A percentile compares a stretch with the other conserved stretches of the same genome.
Conservation (phyloP, 1,140 invertebrate genomes). For the Harlomillsia oculata region DNA sequence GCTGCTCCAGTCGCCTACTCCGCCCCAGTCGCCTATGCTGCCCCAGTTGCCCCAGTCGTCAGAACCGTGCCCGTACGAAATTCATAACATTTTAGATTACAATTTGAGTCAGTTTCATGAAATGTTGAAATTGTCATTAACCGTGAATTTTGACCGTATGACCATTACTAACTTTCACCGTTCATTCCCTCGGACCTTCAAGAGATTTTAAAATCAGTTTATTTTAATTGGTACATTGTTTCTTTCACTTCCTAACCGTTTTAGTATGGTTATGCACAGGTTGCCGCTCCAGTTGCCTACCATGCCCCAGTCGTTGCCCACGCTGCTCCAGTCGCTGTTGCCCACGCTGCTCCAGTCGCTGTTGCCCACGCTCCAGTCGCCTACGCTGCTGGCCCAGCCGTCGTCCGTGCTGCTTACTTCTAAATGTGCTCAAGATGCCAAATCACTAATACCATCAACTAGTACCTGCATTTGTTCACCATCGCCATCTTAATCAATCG, state of each 20-base stretch:
- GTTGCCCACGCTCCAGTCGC: not conserved
- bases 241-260: not conserved
- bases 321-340: constrained; percentile 1
- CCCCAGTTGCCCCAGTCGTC: constrained; percentile 8
- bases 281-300: not conserved
- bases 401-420: not conserved
- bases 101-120: too few relatives aligned
- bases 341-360: not conserved
- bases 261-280: too few relatives aligned
- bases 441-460: not conserved
- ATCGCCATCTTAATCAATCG: not conserved
- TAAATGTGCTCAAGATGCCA: not conserved
- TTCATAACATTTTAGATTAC: too few relatives aligned
- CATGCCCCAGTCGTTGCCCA: too few relatives aligned
- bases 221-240: not conserved
- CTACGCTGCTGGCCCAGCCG: not conserved
- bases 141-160: too few relatives aligned
- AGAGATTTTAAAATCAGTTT: too few relatives aligned
- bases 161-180: too few relatives aligned
- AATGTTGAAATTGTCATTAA: too few relatives aligned
- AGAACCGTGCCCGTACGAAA: not conserved
- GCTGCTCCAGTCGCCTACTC: not conserved
- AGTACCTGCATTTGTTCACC: not conserved
- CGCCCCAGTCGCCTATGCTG: not conserved
- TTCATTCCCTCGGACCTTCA: too few relatives aligned